These are phyloP conservation scores for Callorhinus ursinus DNA, from an alignment of 2,113 vertebrate genomes.

Conservation along the genomic window DNA sequence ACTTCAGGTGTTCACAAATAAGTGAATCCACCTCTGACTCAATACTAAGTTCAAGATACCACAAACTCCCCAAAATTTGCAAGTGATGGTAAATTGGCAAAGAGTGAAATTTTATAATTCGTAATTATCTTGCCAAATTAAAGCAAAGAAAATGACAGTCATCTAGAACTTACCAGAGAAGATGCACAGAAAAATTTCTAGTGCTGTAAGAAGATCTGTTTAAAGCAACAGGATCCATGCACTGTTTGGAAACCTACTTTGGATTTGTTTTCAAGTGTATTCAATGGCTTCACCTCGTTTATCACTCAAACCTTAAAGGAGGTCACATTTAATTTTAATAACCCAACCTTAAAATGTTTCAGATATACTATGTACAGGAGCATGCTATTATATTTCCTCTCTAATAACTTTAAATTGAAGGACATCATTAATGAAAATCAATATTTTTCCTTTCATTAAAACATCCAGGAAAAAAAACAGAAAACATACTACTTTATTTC, in stretches of 20 bases:
- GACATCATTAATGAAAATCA: constrained; percentile 9
- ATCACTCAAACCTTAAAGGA: constrained; percentile 57
- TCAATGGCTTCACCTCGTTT: constrained; percentile 21
- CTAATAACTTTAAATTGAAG: constrained; percentile 52
- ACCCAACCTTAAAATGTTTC: constrained; percentile 41
- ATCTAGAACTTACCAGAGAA: constrained; percentile 55
- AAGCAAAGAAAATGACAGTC: not conserved
- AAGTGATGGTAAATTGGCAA: not conserved
- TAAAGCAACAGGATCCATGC: constrained; percentile 51
- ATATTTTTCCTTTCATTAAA: constrained; percentile 35
- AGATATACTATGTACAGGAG: not conserved
- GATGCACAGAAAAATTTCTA: constrained; percentile 35
- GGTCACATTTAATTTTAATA: constrained; percentile 63
- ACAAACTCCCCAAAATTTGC: not conserved
- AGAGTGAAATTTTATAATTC: constrained; percentile 20
- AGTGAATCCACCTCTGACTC: not conserved
- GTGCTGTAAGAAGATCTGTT: not conserved
- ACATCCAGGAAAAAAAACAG: not conserved
- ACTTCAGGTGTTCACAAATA: not conserved
- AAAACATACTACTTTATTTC: not conserved
- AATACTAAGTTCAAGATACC: not conserved
- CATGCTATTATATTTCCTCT: constrained; percentile 6
- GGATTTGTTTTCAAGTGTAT: constrained; percentile 52
- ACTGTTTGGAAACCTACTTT: constrained; percentile 40
- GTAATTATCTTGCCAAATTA: constrained; percentile 21